phyloP scores from a whole-genome alignment of 2,888 invertebrate genomes.

The Drymonia ruficornis region DNA sequence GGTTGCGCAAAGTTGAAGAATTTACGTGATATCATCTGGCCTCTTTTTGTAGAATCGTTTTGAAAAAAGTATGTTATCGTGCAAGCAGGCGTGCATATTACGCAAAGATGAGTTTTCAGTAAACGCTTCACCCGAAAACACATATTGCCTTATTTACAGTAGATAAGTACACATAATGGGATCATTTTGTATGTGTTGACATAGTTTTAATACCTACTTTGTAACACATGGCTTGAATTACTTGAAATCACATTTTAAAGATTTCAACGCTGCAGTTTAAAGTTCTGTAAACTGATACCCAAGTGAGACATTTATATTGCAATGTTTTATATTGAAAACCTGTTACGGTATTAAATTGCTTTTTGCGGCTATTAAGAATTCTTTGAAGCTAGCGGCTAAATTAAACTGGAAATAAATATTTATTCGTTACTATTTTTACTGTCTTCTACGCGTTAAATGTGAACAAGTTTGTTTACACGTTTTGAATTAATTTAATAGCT shows the following conservation, averaged over 20 bases:
- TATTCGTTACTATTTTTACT: no score
- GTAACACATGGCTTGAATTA: not conserved
- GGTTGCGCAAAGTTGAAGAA: not conserved
- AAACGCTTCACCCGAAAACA: not conserved
- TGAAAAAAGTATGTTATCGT: not conserved
- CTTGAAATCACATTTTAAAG: conserved; percentile 1
- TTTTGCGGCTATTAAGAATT: conserved; percentile 36
- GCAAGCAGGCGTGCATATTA: not conserved
- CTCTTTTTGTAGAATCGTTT: not conserved
- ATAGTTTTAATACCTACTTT: no score
- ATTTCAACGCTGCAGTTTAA: conserved; percentile 22
- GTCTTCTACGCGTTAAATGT: no score
- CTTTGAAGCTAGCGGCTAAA: conserved; percentile 28
- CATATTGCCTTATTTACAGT: not conserved
- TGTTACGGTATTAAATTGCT: conserved; percentile 30
- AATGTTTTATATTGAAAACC: conserved; percentile 38
- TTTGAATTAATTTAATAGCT: conserved; percentile 6
- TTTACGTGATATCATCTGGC: not conserved
- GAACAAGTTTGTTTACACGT: no score
- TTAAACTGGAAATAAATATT: no score
- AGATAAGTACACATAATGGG: not conserved
- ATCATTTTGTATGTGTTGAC: not conserved
- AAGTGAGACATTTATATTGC: conserved; percentile 41
- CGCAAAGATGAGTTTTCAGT: not conserved
- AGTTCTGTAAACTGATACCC: conserved; percentile 11